Base-by-base conservation (phyloP, 2,888 invertebrate genomes). In the Allophyes oxyacanthae region DNA sequence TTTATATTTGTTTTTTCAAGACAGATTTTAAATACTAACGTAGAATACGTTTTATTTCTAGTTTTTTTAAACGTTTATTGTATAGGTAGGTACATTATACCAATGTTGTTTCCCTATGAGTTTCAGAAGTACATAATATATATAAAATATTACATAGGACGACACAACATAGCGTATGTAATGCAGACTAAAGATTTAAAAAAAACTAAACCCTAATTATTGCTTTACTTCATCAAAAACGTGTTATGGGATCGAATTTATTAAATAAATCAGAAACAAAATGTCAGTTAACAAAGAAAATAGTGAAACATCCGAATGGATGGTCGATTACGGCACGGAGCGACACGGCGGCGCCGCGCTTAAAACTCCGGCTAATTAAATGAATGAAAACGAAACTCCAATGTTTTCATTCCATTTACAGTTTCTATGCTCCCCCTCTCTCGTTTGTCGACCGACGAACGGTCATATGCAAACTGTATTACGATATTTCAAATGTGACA, bases 381-480 rank as follows among this genome's bases (percentile, higher is more conserved):
- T 89, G 85, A 89, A 91, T 91, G 90, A 92, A 92, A 92, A 91
- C 85, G 89, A 90, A 92, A 90, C 91, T 89, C 86, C 70, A 86
- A 89, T 92, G 91, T 92, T 93, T 92, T 92, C 90, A 87, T 92
- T 92, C 88, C 90, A 92, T 92, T 92, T 90, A 85, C 85, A 85
- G 82, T 87, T 83, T 81, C 86, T 84, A 85, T 85, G 81, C 79
- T 80, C 81, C 79, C n/a, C 79, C 79, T 79, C 76, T 74, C 78
- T 64, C 75, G 52, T 65, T 71, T 65, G 60, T 70, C 72, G 70
- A 82, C 68, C 73, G 64, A 72, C 77, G 84, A 78, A 85, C 68
- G 83, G 83, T 81, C 78, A 78, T 82, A 89, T 89, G 88, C 87
- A 86, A 86, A 85, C 78, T 79, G 78, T 83, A 80, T 81, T 81